Base-by-base conservation (phyloP, 2,797 vertebrate genomes). In the Cuculus canorus region DNA sequence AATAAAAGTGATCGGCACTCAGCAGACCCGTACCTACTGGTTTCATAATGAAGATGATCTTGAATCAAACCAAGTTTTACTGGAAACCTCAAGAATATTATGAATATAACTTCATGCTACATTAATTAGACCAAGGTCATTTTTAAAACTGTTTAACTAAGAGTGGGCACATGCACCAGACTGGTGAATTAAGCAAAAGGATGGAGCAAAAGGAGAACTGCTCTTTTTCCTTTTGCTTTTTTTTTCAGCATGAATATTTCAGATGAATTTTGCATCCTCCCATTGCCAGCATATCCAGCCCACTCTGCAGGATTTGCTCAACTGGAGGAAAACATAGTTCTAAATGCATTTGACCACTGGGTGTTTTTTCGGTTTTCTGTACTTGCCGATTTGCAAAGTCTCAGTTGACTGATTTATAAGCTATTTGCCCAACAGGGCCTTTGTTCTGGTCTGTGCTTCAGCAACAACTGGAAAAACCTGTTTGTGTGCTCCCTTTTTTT, bases 381-480 rank as follows among this genome's bases (percentile, higher is more conserved):
- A 82, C 61, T 86, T 77, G 13, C 32, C 84, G 57, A 61, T 87
- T 94, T 91, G 25, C 78, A 73, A 78, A 57, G 83, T 61, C 53
- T 93, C 80, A 84, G 52, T 41, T 79, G 80, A 50, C 72, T 89
- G 75, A 73, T 61, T 77, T 82, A n/a, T 56, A 52, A 82, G 72
- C 45, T 77, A 59, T 75, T 90, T 91, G 76, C 87, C 66, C 45
- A 95, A 48, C 45, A 63, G 45, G 27, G 57, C 89, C 90, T 96
- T 97, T 96, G 94, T 95, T 96, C 90, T 92, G 72, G 59, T 89
- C 72, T 86, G 25, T 47, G 84, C 88, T 93, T 80, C 83, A 45
- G 50, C 60, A 65, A 41, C 87, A 96, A 93, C 96, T 94, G 95
- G 96, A 97, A 95, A 92, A 91, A 96, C 96, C 91, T 93, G 96